phyloP scores from a whole-genome alignment of 2,113 vertebrate species.

The Bubo scandiacus region DNA sequence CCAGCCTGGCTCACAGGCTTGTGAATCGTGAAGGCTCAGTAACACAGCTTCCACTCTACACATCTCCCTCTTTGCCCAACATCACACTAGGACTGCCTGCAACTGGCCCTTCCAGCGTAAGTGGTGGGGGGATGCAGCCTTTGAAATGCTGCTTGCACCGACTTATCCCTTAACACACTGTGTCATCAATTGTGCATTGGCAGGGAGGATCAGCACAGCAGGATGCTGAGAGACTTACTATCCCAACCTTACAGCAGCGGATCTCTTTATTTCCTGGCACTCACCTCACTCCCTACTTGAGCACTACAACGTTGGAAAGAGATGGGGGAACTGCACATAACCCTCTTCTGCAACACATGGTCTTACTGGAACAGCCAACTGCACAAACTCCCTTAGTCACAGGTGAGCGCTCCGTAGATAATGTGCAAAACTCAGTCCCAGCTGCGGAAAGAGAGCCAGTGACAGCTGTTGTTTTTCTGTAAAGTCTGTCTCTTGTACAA shows the following conservation, averaged over 20 bases:
- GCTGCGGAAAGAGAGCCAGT: background rate
- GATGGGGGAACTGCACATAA: constrained; percentile 83
- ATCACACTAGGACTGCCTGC: constrained; percentile 97
- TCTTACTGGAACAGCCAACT: constrained; percentile 88
- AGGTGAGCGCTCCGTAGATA: constrained; percentile 65
- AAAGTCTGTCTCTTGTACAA: background rate
- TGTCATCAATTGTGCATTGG: background rate
- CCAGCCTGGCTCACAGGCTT: constrained; percentile 87
- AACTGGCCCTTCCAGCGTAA: constrained; percentile 87
- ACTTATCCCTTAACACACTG: too few species aligned
- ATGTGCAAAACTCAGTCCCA: background rate
- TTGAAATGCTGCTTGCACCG: fast-evolving
- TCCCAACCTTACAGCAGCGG: constrained; percentile 85
- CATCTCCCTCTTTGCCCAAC: constrained; percentile 96
- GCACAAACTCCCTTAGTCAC: constrained; percentile 86
- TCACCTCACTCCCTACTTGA: constrained; percentile 91
- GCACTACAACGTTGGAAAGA: constrained; percentile 82
- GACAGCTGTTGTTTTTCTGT: background rate
- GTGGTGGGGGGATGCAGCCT: constrained; percentile 6
- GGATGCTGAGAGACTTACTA: constrained; percentile 83
- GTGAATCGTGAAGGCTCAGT: constrained; percentile 85
- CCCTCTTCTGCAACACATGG: constrained; percentile 95
- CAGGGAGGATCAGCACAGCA: constrained; percentile 86
- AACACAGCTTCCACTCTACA: constrained; percentile 93
- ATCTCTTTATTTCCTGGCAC: constrained; percentile 87